These are phyloP conservation scores for Apis dorsata DNA, from an alignment of 1,140 invertebrate genomes.

Conservation along the genomic window DNA sequence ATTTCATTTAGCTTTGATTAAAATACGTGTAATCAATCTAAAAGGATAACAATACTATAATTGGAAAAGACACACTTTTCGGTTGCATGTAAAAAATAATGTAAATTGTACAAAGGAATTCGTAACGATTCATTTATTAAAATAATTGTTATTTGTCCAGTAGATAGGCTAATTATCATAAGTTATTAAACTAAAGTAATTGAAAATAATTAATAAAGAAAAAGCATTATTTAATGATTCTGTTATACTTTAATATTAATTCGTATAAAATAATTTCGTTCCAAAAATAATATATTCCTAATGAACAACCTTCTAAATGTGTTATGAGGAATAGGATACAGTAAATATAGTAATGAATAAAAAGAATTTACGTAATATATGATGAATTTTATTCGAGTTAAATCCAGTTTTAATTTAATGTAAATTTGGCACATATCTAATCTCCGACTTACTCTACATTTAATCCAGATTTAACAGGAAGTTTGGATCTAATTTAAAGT, in stretches of 20 bases:
- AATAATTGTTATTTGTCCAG: neutral
- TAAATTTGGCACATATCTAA: neutral
- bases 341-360: neutral
- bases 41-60: no score
- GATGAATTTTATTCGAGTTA: neutral
- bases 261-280: no score
- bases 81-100: no score
- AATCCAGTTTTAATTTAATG: neutral
- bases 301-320: no score
- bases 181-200: neutral
- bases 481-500: constrained; percentile 9
- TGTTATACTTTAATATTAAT: neutral
- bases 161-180: neutral
- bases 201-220: neutral
- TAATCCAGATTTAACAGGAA: neutral
- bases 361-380: neutral
- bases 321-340: no score
- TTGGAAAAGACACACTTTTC: no score
- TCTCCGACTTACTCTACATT: neutral
- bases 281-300: no score
- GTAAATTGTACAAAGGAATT: neutral
- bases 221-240: neutral
- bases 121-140: neutral
- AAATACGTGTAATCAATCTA: no score
- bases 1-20: no score